Percentiles rank a stretch among this genome's conserved stretches.
Evolutionary conservation across 1,140 invertebrate genomes (phyloP).

Genomic region (Cataglyphis hispanica): DNA sequence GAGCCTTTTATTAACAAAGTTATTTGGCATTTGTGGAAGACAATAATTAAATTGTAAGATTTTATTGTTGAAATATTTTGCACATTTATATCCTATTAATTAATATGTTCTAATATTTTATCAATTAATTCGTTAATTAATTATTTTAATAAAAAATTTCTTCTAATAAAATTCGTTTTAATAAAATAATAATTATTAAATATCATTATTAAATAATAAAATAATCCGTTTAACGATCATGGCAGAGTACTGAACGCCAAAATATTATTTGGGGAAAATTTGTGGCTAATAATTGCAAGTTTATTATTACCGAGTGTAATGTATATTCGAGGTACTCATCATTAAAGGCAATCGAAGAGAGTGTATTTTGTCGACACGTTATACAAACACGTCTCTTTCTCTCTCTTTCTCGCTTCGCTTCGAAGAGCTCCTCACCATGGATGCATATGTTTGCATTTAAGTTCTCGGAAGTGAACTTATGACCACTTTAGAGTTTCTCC

Average conservation of each 20-base stretch:
- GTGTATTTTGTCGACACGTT: conserved; percentile 44
- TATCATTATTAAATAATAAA: no score
- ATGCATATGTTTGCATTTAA: conserved; percentile 49
- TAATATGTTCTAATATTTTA: no score
- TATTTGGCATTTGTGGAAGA: not conserved
- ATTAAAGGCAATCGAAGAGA: conserved; percentile 23
- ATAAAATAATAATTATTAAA: no score
- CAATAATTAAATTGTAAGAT: not conserved
- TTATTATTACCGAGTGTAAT: conserved; percentile 24
- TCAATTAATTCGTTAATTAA: no score
- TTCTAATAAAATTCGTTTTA: no score
- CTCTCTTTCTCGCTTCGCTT: not conserved
- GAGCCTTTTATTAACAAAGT: not conserved
- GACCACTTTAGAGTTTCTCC: not conserved
- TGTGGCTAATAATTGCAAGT: conserved; percentile 27
- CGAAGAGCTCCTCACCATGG: not conserved
- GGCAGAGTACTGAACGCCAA: not conserved
- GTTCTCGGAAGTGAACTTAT: conserved; percentile 32
- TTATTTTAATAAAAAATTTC: no score
- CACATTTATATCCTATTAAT: no score
- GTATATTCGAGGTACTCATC: conserved; percentile 12
- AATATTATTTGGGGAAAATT: not conserved
- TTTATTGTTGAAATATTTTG: not conserved
- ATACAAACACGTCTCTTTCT: conserved; percentile 22
- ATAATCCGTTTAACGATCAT: not conserved